These are phyloP conservation scores for Bradypodion ventrale DNA, from an alignment of 2,797 vertebrate genomes.

Conservation along the genomic window DNA sequence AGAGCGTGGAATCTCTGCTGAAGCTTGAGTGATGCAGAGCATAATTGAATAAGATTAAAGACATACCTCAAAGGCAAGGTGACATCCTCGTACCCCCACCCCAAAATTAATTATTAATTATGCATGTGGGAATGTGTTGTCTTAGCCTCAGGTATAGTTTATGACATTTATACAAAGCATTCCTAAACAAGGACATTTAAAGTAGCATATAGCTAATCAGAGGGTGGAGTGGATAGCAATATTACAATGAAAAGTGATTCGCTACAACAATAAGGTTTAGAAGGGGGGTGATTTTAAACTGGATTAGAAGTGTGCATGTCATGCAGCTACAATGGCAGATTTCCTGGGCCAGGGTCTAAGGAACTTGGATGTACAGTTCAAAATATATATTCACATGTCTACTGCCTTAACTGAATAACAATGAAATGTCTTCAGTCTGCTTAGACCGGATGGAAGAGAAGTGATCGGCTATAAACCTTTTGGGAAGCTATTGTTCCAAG, in stretches of 20 bases:
- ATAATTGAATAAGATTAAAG: not conserved
- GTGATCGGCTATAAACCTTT: not conserved
- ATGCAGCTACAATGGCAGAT: too few relatives aligned
- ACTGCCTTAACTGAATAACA: too few relatives aligned
- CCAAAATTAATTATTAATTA: not conserved
- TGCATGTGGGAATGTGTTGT: not conserved
- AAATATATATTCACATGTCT: too few relatives aligned
- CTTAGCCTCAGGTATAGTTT: not conserved
- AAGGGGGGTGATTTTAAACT: too few relatives aligned
- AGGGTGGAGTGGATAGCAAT: not conserved
- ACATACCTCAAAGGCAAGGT: not conserved
- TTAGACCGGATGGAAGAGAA: not conserved
- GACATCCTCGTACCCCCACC: too few relatives aligned
- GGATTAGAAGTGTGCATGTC: too few relatives aligned
- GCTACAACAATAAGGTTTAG: not conserved
- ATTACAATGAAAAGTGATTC: not conserved
- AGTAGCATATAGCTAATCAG: not conserved
- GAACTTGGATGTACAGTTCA: too few relatives aligned
- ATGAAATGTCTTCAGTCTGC: not conserved
- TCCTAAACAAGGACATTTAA: not conserved
- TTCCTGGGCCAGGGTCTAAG: too few relatives aligned
- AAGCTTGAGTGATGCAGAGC: not conserved
- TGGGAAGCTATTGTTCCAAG: not conserved
- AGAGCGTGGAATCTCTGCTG: not conserved
- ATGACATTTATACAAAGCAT: not conserved